Base-by-base conservation (phyloP, 1,140 invertebrate genomes). In the Stenopsyche tienmushanensis region DNA sequence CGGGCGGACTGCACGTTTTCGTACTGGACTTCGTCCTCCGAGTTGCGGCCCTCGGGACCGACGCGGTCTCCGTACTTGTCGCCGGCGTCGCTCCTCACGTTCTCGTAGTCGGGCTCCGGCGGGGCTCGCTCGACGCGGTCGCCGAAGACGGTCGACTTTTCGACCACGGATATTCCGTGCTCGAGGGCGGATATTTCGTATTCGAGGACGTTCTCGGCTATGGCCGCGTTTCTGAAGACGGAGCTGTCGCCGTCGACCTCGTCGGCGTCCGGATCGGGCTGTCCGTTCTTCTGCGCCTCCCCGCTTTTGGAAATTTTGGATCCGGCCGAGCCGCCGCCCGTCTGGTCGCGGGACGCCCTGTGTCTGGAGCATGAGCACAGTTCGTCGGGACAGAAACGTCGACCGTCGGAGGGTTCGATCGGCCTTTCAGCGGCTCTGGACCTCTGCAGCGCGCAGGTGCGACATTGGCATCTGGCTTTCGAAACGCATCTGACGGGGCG, bases 1-100 rank as follows among this genome's bases (percentile, higher is more conserved):
- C 78, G 75, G 72, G 77, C 77, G 59, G 78, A 78, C 52, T 78
- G 60, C 67, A 80, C 76, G 59, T 80, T 80, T 65, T 81, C 79
- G 62, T 80, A 80, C 24, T 78, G 78, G 29, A 79, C 79, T 66
- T 80, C 80, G 52, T 80, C 78, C 67, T 81, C 78, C 17, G 79
- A 71, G 57, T 81, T 81, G 69, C 80, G 78, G 39, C 80, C 80
- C 73, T 81, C 80, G 3, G 80, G 80, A 54, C 78, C 80, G 34
- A 80, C 65, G 1, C 80, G 73, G 66, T 80, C 79, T 26, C 80
- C 78, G 73, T 79, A 80, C 62, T 81, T 78, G 13, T 78, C 78
- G 3, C 73, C 75, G 67, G 78, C 76, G 49, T 77, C 74, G n/a
- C 78, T 69, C 20, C 44, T n/a, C 54, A 80, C 67, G 64, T 81